Conservation (phyloP, 2,888 invertebrate species). For the Antitype chi region DNA sequence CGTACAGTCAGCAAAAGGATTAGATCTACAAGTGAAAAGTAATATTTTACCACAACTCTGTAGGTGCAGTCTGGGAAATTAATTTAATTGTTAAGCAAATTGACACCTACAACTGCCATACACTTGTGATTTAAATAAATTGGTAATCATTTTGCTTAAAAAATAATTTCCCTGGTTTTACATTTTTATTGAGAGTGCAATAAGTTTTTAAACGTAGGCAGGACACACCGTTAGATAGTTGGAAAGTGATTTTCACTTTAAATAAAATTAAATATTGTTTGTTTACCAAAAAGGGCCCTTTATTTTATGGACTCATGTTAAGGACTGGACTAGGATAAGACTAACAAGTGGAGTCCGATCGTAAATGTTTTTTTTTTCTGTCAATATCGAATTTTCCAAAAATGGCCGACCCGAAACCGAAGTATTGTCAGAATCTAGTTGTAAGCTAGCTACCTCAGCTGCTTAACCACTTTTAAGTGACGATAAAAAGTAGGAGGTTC, state of each 20-base stretch:
- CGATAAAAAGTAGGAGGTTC: too few species aligned
- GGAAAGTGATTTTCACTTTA: background rate
- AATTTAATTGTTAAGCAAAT: background rate
- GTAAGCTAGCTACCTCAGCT: background rate
- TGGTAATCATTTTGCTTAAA: background rate
- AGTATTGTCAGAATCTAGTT: background rate
- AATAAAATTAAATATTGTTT: background rate
- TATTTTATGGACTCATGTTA: background rate
- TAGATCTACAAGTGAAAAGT: background rate
- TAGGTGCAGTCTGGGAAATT: background rate
- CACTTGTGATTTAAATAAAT: background rate
- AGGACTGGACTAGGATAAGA: background rate
- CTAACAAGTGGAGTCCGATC: background rate
- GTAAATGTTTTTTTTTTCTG: background rate
- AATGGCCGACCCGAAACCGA: background rate
- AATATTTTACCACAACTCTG: background rate
- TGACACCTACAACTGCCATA: background rate
- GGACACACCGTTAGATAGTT: background rate
- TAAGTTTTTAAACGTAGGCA: background rate
- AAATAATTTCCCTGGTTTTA: background rate
- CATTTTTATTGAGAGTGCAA: background rate
- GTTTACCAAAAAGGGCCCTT: background rate
- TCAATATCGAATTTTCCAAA: background rate
- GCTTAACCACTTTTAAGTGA: background rate
- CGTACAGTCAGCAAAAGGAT: constrained; percentile 21